These are phyloP conservation scores for Chaetoderma sp. DNA, from an alignment of 2,888 invertebrate species.

Conservation along the genomic window DNA sequence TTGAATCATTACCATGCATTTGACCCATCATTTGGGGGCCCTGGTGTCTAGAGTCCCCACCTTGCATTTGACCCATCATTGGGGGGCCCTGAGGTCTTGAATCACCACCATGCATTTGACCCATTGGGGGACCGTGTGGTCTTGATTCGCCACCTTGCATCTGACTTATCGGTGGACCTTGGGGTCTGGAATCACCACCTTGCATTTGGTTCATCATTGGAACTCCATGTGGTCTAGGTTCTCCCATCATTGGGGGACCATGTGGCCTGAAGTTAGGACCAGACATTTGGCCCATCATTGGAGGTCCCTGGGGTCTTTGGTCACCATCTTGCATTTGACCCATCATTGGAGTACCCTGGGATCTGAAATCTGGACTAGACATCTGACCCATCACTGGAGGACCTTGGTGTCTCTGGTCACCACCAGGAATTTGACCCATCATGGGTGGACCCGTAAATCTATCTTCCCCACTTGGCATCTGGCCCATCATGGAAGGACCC, in stretches of 20 bases:
- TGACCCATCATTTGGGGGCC: background rate
- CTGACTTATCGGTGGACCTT: background rate
- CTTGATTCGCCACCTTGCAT: background rate
- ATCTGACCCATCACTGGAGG: background rate
- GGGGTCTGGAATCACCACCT: background rate
- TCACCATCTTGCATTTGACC: background rate
- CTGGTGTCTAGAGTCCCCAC: background rate
- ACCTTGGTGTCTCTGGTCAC: background rate
- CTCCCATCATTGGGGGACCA: background rate
- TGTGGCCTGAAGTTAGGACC: background rate
- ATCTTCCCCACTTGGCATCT: background rate
- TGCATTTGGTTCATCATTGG: background rate
- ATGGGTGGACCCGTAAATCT: background rate
- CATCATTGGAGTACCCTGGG: background rate
- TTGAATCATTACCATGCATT: background rate
- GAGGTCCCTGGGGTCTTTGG: background rate
- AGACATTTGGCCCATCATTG: background rate
- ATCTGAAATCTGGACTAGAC: background rate
- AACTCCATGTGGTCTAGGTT: background rate
- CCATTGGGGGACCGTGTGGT: slow-evolving; percentile 1
- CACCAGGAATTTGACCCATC: background rate
- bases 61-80: background rate
- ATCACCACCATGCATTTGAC: background rate
- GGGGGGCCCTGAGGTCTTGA: background rate
- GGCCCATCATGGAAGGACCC: background rate